phyloP scores from a whole-genome alignment of 2,888 invertebrate genomes.

The Conops quadrifasciatus region DNA sequence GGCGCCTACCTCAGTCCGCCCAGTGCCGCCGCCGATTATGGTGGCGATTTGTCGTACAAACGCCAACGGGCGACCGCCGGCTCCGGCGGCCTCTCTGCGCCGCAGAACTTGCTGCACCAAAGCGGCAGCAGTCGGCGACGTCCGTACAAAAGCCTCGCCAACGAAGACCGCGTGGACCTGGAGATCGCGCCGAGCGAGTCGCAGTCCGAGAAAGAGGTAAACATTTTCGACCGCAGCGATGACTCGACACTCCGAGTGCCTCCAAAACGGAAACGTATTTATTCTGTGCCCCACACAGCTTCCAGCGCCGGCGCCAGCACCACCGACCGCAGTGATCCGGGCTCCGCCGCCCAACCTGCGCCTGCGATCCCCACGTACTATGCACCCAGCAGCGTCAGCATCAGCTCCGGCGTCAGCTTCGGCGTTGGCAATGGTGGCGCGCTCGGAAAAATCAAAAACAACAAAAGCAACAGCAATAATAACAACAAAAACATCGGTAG shows the following conservation, averaged over 20 bases:
- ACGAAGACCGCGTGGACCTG: slow-evolving; percentile 56
- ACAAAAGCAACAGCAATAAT: slow-evolving; percentile 1
- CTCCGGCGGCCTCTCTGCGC: not conserved
- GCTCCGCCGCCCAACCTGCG: slow-evolving; percentile 35
- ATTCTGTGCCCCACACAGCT: slow-evolving; percentile 58
- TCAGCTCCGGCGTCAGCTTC: slow-evolving; percentile 40
- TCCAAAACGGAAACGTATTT: slow-evolving; percentile 62
- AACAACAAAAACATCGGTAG: not conserved
- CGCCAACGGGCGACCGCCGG: slow-evolving; percentile 27
- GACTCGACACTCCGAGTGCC: slow-evolving; percentile 50
- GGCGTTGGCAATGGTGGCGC: not conserved
- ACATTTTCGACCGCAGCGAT: slow-evolving; percentile 53
- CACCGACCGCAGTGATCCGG: slow-evolving; percentile 29
- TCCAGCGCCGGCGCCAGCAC: slow-evolving; percentile 40
- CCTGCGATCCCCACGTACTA: slow-evolving; percentile 27
- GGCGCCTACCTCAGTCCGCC: slow-evolving; percentile 63
- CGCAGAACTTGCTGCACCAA: slow-evolving; percentile 33
- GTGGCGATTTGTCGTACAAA: slow-evolving; percentile 47
- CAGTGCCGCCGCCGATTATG: slow-evolving; percentile 47
- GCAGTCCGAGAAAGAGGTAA: slow-evolving; percentile 60
- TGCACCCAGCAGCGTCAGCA: slow-evolving; percentile 47
- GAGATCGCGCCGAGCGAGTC: slow-evolving; percentile 57
- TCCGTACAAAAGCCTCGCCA: slow-evolving; percentile 50
- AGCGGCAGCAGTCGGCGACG: slow-evolving; percentile 37
- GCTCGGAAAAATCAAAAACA: slow-evolving; percentile 13